These are phyloP conservation scores for Orgyia antiqua DNA, from an alignment of 2,888 invertebrate genomes.

Conservation along the genomic window DNA sequence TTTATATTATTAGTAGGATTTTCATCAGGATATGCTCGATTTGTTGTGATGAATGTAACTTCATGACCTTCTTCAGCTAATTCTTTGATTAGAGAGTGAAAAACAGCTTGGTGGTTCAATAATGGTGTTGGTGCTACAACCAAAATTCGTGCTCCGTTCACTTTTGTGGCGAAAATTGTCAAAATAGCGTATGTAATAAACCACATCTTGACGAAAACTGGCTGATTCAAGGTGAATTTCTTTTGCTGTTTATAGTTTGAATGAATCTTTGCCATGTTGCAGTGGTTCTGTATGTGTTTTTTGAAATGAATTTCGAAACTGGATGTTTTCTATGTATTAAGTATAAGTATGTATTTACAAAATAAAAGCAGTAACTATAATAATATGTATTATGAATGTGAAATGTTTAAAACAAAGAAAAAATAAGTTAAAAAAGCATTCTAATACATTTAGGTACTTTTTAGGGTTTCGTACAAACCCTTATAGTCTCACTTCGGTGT, in stretches of 20 bases:
- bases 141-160: conserved; percentile 16
- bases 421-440: too few species aligned
- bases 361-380: background rate
- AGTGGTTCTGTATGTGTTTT: background rate
- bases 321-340: too few species aligned
- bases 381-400: background rate
- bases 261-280: background rate
- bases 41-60: conserved; percentile 8
- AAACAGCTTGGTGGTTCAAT: conserved; percentile 6
- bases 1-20: conserved; percentile 6
- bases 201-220: conserved; percentile 8
- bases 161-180: background rate
- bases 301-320: background rate
- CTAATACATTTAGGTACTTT: too few species aligned
- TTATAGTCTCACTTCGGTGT: too few species aligned
- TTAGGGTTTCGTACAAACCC: too few species aligned
- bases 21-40: conserved; percentile 2
- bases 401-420: background rate
- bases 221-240: background rate
- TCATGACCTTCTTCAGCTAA: conserved; percentile 8
- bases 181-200: background rate
- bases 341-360: too few species aligned
- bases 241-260: background rate
- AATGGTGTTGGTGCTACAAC: conserved; percentile 13
- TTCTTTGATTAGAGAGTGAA: conserved; percentile 7